These are phyloP conservation scores for Euplexia lucipara DNA, from an alignment of 2,888 invertebrate species.

Conservation along the genomic window DNA sequence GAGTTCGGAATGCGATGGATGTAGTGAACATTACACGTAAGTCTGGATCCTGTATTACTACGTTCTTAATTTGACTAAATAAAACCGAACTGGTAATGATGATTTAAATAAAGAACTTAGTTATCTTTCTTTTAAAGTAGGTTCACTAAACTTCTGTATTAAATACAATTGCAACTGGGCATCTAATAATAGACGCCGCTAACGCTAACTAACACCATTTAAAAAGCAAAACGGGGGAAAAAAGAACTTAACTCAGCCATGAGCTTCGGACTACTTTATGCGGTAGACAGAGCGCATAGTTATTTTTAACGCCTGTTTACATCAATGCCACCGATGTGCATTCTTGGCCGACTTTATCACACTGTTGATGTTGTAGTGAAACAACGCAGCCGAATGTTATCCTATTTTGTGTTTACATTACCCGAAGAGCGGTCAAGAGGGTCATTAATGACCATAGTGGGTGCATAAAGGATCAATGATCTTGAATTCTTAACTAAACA, in stretches of 20 bases:
- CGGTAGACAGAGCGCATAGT: not conserved
- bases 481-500: slow-evolving; percentile 18
- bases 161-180: slow-evolving; percentile 2
- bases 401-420: slow-evolving; percentile 37
- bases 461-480: slow-evolving; percentile 22
- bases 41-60: slow-evolving; percentile 65
- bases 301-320: slow-evolving; percentile 41
- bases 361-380: slow-evolving; percentile 32
- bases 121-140: not conserved
- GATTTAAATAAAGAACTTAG: not conserved
- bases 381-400: not conserved
- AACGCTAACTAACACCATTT: not conserved
- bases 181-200: not conserved
- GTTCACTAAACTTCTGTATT: not conserved
- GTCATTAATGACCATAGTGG: slow-evolving; percentile 5
- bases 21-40: slow-evolving; percentile 88
- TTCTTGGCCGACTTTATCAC: slow-evolving; percentile 38
- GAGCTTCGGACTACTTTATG: slow-evolving; percentile 3
- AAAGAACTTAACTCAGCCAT: not conserved
- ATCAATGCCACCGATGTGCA: slow-evolving; percentile 29
- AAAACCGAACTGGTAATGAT: no score
- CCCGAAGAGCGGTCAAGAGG: slow-evolving; percentile 18
- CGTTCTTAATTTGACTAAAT: slow-evolving; percentile 3
- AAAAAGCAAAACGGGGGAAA: slow-evolving; percentile 11
- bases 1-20: slow-evolving; percentile 87